These are phyloP conservation scores for Cynaeus angustus DNA, from an alignment of 2,888 invertebrate genomes.

Conservation along the genomic window DNA sequence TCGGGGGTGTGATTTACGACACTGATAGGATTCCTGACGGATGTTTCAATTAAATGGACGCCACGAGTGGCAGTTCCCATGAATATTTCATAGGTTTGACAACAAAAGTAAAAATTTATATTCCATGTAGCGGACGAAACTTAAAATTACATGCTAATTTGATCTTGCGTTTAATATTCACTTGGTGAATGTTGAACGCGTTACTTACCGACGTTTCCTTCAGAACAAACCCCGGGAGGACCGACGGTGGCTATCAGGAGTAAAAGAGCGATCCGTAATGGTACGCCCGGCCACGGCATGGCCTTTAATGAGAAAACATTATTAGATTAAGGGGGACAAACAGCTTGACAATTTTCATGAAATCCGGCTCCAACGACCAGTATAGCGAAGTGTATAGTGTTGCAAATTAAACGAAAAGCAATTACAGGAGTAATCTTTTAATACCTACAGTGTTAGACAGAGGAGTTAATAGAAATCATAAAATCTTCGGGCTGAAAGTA, in stretches of 20 bases:
- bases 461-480: no score
- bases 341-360: no score
- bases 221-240: conserved; percentile 73
- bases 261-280: conserved; percentile 66
- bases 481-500: no score
- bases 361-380: conserved; percentile 80
- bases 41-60: conserved; percentile 23
- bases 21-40: conserved; percentile 9
- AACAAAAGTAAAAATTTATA: conserved; percentile 2
- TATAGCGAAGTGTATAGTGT: background rate
- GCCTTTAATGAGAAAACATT: conserved; percentile 63
- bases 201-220: conserved; percentile 80
- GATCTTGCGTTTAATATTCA: conserved; percentile 21
- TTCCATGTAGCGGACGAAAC: background rate
- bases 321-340: conserved; percentile 32
- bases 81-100: conserved; percentile 18
- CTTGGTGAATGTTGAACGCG: conserved; percentile 6
- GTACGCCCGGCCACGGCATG: conserved; percentile 71
- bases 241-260: conserved; percentile 64
- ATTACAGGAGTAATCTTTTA: background rate
- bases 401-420: conserved; percentile 1
- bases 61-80: background rate
- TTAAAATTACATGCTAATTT: conserved; percentile 17
- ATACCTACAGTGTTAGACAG: no score
- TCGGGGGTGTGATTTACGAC: conserved; percentile 28